A percentile compares a stretch with the other conserved stretches of the same genome.
These are phyloP conservation scores for Albula goreensis DNA, from an alignment of 2,113 vertebrate genomes.

Conservation along the genomic window DNA sequence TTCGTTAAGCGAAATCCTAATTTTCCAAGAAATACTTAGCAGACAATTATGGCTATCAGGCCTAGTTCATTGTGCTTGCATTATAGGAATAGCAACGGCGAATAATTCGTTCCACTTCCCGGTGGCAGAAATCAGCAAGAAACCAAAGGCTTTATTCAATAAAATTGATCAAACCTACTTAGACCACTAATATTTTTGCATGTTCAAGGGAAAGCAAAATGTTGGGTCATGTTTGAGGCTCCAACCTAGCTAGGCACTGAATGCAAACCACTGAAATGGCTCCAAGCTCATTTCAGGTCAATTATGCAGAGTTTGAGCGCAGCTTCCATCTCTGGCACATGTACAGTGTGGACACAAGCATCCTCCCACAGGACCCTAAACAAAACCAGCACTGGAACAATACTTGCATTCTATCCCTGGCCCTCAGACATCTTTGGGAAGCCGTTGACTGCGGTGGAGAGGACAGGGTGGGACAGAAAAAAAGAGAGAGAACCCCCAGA, in stretches of 20 bases:
- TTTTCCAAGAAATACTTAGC: no score
- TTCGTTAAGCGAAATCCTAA: no score
- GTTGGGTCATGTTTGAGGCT: neutral
- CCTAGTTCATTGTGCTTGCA: neutral
- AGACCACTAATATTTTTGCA: neutral
- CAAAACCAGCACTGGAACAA: conserved; percentile 2
- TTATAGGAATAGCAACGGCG: neutral
- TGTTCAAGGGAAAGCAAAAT: neutral
- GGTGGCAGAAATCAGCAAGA: neutral
- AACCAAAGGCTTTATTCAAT: neutral
- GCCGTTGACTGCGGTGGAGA: conserved; percentile 49
- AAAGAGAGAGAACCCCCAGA: neutral
- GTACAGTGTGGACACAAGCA: neutral
- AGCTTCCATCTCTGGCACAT: neutral
- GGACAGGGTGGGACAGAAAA: conserved; percentile 11
- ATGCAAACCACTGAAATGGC: neutral
- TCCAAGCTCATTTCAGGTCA: neutral
- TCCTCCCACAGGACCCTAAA: neutral
- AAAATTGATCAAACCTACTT: neutral
- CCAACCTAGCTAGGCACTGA: neutral
- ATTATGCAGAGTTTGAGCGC: neutral
- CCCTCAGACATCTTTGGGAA: conserved; percentile 42
- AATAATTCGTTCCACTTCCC: neutral
- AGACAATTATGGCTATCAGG: no score
- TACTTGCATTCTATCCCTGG: conserved; percentile 28